Evolutionary conservation across 2,888 invertebrate species (phyloP).

Genomic region (Norana najaformis): DNA sequence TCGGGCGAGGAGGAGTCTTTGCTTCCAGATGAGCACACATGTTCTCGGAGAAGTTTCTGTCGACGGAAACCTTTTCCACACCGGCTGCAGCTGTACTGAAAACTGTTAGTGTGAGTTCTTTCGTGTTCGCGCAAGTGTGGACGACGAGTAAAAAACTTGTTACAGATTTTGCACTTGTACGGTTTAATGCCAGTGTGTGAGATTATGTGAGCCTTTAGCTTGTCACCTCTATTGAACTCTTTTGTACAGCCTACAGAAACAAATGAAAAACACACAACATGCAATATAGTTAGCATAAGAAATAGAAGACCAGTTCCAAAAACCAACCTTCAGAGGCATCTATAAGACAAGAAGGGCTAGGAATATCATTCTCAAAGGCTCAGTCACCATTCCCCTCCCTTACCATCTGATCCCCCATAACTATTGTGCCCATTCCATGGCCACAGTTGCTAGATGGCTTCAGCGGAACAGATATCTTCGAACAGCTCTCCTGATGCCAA

Average conservation of each 20-base stretch:
- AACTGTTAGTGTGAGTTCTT: conserved; percentile 56
- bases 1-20: neutral
- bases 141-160: conserved; percentile 58
- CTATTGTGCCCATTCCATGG: no score
- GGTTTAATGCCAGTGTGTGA: conserved; percentile 67
- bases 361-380: no score
- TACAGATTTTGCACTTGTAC: conserved; percentile 60
- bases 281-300: neutral
- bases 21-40: conserved; percentile 14
- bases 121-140: conserved; percentile 61
- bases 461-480: no score
- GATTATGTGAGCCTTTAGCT: conserved; percentile 70
- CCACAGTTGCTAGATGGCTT: no score
- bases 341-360: no score
- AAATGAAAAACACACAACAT: conserved; percentile 17
- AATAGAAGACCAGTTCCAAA: neutral
- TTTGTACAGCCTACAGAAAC: conserved; percentile 67
- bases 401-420: no score
- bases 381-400: no score
- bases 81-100: conserved; percentile 51
- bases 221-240: conserved; percentile 70
- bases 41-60: conserved; percentile 32
- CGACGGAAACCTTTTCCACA: conserved; percentile 57
- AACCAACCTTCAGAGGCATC: neutral
- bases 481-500: no score